Base-by-base conservation (phyloP, 2,113 vertebrate species). In the Scopus umbretta region DNA sequence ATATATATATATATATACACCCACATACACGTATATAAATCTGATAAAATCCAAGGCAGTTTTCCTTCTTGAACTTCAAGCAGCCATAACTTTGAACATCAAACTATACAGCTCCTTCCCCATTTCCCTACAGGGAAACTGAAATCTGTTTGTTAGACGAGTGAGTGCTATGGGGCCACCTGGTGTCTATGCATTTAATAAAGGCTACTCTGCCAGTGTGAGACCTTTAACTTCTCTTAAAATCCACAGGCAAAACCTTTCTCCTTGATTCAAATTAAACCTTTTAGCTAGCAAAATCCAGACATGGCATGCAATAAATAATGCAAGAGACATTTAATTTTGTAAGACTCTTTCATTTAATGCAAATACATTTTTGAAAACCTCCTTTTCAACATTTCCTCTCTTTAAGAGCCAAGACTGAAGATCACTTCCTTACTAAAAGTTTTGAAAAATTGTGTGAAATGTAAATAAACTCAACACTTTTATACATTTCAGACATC, bases 151-250 rank as follows among this genome's bases (percentile, higher is more conserved):
- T 45, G 11, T 34, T 55, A 56, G 17, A 7, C 58, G 16, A 78
- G 3, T 4, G 30, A 75, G 61, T 72, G 34, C 55, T 94, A 3
- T 75, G 71, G 66, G 26, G 94, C 68, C 89, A 91, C 52, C 96
- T 96, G 76, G 66, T 95, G 87, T 73, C 74, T 45, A 12, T 32
- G 38, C 55, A 76, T 85, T 85, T 65, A 78, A 56, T 22, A 66
- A 25, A 30, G 12, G 47, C 17, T 73, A 10, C 18, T 68, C 19
- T 2, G 7, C 6, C 42, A 30, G 10, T 14, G 20, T 25, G 30
- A 45, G n/a, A 22, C 40, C 16, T 40, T 75, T 18, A 68, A 16
- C 18, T 65, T 89, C 32, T 43, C 11, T 80, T 34, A 71, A 90
- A 86, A 94, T 62, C 11, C 49, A n/a, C 10, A 26, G 5, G 32